Conservation (phyloP, 1,140 invertebrate genomes). For the Hyles euphorbiae region DNA sequence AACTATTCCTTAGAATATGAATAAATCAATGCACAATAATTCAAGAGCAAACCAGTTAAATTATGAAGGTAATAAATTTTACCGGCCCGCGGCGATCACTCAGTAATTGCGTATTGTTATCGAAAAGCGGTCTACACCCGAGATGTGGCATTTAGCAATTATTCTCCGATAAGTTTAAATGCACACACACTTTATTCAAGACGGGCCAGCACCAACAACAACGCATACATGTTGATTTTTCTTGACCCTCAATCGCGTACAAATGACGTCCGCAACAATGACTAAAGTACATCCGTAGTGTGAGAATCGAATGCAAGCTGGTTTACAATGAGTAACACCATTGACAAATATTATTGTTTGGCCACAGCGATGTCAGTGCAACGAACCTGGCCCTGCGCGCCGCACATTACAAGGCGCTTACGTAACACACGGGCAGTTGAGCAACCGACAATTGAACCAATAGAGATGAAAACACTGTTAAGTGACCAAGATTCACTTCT, state of each 20-base stretch:
- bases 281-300: too few relatives aligned
- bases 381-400: constrained; percentile 36
- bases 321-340: too few relatives aligned
- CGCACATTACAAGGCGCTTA: constrained; percentile 45
- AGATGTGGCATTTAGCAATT: too few relatives aligned
- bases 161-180: too few relatives aligned
- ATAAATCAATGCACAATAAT: constrained; percentile 28
- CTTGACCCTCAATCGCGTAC: neutral
- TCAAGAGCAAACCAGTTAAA: constrained; percentile 24
- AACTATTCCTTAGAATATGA: constrained; percentile 15
- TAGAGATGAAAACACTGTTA: constrained; percentile 51
- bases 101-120: constrained; percentile 23
- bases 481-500: constrained; percentile 46
- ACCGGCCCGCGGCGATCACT: constrained; percentile 13
- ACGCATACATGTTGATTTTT: neutral
- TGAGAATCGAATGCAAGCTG: too few relatives aligned
- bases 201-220: neutral
- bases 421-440: constrained; percentile 46
- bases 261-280: neutral
- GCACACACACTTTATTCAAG: too few relatives aligned
- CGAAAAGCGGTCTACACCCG: constrained; percentile 1
- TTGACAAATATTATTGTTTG: too few relatives aligned
- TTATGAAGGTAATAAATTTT: constrained; percentile 31
- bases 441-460: constrained; percentile 61
- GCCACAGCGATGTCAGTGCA: constrained; percentile 25